Evolutionary conservation across 2,797 vertebrate species (phyloP), one percentile per base, ranked within the genome.

Genomic region (Clarias laeviceps): DNA sequence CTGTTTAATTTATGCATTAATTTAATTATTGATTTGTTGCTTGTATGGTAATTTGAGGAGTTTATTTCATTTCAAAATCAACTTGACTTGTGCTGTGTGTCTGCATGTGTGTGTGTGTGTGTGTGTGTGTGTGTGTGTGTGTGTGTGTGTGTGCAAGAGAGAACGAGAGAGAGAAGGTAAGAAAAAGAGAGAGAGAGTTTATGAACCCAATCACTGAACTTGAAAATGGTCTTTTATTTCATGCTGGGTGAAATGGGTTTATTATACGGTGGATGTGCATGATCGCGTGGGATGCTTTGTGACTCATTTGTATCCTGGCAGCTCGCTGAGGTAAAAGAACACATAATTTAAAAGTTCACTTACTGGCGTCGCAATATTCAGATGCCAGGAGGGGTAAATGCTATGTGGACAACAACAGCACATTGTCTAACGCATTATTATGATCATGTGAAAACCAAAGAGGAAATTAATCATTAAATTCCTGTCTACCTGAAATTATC

Each of bases 271-370:
- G 88, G 90, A 90, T 92, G 90, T 88, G 90, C 90, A 91, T 87
- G 91, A 88, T 85, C 80, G 90, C 87, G 90, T 90, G 88, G 88
- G 89, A 89, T 90, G 89, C 88, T 84, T 88, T 84, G 86, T 87
- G 89, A 90, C 88, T 90, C 90, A 92, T 91, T 92, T 91, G 90
- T 91, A 89, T 89, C 88, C 90, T 88, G 89, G 89, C 86, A 88
- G 90, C 88, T 90, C 79, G 87, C 90, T 87, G 88, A 91, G 90
- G 88, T 90, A 90, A 89, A 89, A 88, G 89, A 91, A 91, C 88
- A 90, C 91, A 90, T 91, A 84, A 91, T 91, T 91, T 92, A 85
- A 90, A 91, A 91, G 89, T 91, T 91, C 88, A 90, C 86, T 89
- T 89, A 85, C 83, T 86, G 85, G 89, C 82, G 87, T 88, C 86